Percentiles rank a stretch among this genome's conserved stretches.
These are phyloP conservation scores for Parapsyche elsis DNA, from an alignment of 1,140 invertebrate species.

Conservation along the genomic window DNA sequence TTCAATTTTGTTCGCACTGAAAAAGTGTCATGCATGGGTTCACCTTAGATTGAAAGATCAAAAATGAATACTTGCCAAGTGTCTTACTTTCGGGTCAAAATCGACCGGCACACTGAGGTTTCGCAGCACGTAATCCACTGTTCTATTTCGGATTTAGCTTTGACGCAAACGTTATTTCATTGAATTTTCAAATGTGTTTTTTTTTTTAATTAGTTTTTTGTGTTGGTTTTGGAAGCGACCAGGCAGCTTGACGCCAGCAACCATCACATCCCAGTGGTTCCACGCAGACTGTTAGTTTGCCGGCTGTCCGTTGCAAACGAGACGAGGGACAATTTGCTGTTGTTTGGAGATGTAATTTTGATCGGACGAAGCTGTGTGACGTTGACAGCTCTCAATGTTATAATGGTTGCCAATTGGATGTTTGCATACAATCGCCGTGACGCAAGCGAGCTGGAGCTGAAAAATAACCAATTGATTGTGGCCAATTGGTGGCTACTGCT, in stretches of 20 bases:
- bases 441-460: conserved; percentile 8
- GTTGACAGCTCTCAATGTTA: background rate
- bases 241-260: background rate
- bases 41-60: no score
- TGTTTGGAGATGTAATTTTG: background rate
- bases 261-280: no score
- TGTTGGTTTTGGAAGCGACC: background rate
- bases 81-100: no score
- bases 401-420: conserved; percentile 19
- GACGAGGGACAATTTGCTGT: background rate
- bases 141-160: no score
- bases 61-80: no score
- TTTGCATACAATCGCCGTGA: conserved; percentile 26
- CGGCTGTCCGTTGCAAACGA: background rate
- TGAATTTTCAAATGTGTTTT: no score
- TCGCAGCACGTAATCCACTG: no score
- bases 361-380: background rate
- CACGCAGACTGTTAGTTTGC: background rate
- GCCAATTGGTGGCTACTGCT: conserved; percentile 25
- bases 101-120: no score
- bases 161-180: no score
- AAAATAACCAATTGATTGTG: conserved; percentile 30
- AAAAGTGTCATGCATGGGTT: no score
- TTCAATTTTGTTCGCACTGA: no score
- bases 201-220: no score